phyloP scores from a whole-genome alignment of 2,888 invertebrate species.

The Ophonus ardosiacus region DNA sequence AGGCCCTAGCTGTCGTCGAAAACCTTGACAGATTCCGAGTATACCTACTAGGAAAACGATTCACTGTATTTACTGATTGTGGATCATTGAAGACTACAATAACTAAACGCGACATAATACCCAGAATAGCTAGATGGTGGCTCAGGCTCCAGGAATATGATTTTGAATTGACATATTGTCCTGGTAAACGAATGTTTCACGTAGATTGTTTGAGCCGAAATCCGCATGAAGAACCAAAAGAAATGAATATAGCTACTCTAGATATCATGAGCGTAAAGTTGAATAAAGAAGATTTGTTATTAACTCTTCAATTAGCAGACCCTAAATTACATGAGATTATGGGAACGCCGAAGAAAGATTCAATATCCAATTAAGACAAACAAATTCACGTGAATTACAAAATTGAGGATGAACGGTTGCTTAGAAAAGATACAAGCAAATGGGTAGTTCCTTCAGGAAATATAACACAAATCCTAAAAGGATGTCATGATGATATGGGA shows the following conservation, averaged over 20 bases:
- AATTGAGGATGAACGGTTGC: slow-evolving; percentile 62
- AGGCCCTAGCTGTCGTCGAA: slow-evolving; percentile 64
- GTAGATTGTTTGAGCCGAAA: slow-evolving; percentile 16
- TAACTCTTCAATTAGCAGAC: slow-evolving; percentile 65
- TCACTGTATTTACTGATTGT: slow-evolving; percentile 66
- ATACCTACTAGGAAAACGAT: slow-evolving; percentile 61
- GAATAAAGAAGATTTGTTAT: slow-evolving; percentile 61
- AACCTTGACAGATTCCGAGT: slow-evolving; percentile 58
- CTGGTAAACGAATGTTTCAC: neutral
- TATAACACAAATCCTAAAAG: slow-evolving; percentile 69
- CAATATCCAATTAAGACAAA: neutral
- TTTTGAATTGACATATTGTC: neutral
- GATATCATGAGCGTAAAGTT: neutral
- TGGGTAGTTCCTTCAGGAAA: slow-evolving; percentile 69
- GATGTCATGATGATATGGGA: slow-evolving; percentile 71
- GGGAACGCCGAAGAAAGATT: slow-evolving; percentile 1
- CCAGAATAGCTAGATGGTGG: neutral
- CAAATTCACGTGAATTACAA: neutral
- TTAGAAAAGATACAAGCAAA: slow-evolving; percentile 64
- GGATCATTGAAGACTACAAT: slow-evolving; percentile 51
- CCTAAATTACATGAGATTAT: slow-evolving; percentile 48
- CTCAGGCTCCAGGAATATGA: neutral
- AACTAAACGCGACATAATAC: slow-evolving; percentile 3
- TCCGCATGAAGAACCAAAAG: neutral
- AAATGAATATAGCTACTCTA: neutral